Evolutionary conservation across 2,113 vertebrate species (phyloP).

Genomic region (Prolemur simus): DNA sequence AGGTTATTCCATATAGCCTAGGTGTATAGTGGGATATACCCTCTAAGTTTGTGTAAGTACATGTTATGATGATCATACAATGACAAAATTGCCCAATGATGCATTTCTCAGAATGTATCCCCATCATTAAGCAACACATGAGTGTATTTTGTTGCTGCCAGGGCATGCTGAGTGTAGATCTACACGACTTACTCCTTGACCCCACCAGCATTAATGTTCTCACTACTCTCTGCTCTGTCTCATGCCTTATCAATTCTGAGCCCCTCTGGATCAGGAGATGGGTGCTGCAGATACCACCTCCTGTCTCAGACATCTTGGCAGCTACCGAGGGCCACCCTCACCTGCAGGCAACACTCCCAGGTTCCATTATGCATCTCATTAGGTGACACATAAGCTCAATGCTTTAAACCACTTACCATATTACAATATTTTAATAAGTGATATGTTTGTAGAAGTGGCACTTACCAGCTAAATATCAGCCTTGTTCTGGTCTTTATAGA

Average conservation of each 20-base stretch:
- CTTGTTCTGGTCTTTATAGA: not conserved
- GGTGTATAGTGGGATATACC: not conserved
- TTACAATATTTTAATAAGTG: not conserved
- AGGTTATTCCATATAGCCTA: not conserved
- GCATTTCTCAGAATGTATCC: not conserved
- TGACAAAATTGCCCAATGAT: not conserved
- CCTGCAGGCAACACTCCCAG: not conserved
- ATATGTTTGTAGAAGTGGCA: not conserved
- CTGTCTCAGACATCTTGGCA: not conserved
- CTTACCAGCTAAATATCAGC: not conserved
- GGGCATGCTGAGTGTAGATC: too few species aligned
- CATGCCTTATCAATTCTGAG: rapidly evolving
- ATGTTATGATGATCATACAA: not conserved
- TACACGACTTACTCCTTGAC: not conserved
- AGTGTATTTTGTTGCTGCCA: too few species aligned
- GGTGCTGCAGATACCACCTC: not conserved
- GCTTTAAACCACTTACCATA: not conserved
- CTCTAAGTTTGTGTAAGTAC: not conserved
- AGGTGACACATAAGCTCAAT: not conserved
- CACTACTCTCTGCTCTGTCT: not conserved
- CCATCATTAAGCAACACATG: not conserved
- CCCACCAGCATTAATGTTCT: not conserved
- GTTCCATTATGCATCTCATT: not conserved
- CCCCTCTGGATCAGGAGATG: not conserved
- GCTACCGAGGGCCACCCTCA: not conserved